A percentile compares a stretch with the other conserved stretches of the same genome.
Conservation (phyloP, 2,888 invertebrate genomes). For the Anaspis maculata region DNA sequence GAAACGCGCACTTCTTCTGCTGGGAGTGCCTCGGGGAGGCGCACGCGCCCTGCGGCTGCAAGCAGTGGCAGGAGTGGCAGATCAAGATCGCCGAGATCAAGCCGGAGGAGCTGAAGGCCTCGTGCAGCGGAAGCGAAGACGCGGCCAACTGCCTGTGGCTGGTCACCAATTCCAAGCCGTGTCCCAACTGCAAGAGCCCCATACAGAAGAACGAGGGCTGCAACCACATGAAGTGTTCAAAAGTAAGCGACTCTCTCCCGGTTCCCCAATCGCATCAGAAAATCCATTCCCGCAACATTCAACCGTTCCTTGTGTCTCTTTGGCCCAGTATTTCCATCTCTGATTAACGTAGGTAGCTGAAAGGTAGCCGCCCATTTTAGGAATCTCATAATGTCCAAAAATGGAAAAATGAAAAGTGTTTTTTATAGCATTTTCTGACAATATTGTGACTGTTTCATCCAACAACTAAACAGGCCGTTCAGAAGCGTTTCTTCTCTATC, state of each 20-base stretch:
- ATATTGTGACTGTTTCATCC: too few species aligned
- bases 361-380: too few species aligned
- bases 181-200: slow-evolving; percentile 61
- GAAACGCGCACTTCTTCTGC: slow-evolving; percentile 62
- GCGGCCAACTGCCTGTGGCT: slow-evolving; percentile 60
- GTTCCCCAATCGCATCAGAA: too few species aligned
- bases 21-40: slow-evolving; percentile 55
- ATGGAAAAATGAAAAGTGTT: too few species aligned
- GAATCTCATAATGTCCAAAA: too few species aligned
- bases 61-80: slow-evolving; percentile 51
- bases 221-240: slow-evolving; percentile 66
- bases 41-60: slow-evolving; percentile 59
- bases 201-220: slow-evolving; percentile 67
- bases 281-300: too few species aligned
- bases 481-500: too few species aligned
- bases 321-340: neutral
- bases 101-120: slow-evolving; percentile 51
- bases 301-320: too few species aligned
- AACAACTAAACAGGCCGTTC: too few species aligned
- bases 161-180: slow-evolving; percentile 61
- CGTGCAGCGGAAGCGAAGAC: slow-evolving; percentile 49
- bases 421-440: too few species aligned
- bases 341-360: too few species aligned
- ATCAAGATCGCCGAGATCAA: slow-evolving; percentile 55
- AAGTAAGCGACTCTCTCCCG: slow-evolving; percentile 48